Percentiles rank a stretch among this genome's conserved stretches.
Evolutionary conservation across 2,888 invertebrate species (phyloP).

Genomic region (Cyclophora punctaria): DNA sequence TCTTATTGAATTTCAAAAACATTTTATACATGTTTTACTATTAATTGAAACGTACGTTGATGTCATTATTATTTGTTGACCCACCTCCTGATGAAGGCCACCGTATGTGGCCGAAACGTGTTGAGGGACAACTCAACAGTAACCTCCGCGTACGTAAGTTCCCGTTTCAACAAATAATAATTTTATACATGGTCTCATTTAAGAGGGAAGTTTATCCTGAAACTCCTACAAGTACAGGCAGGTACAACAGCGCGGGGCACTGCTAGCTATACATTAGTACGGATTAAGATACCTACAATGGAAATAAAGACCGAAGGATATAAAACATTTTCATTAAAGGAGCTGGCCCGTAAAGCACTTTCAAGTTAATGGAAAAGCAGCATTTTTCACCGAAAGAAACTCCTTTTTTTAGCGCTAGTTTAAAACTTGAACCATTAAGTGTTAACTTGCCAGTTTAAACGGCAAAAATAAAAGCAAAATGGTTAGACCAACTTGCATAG

Average conservation of each 20-base stretch:
- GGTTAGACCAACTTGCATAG: background rate
- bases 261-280: background rate
- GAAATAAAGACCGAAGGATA: conserved; percentile 1
- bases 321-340: conserved; percentile 5
- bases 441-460: conserved; percentile 1
- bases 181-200: too few relatives aligned
- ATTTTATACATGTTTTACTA: too few relatives aligned
- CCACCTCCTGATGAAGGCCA: too few relatives aligned
- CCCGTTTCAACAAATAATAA: too few relatives aligned
- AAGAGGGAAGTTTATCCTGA: too few relatives aligned
- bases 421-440: conserved; percentile 10
- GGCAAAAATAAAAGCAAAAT: background rate
- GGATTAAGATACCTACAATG: background rate
- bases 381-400: conserved; percentile 24
- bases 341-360: conserved; percentile 3
- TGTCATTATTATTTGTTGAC: too few relatives aligned
- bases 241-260: background rate
- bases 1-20: too few relatives aligned
- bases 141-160: too few relatives aligned
- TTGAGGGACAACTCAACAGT: too few relatives aligned
- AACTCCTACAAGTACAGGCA: too few relatives aligned
- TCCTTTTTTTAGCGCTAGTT: conserved; percentile 7
- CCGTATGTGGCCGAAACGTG: too few relatives aligned
- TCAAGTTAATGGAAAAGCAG: conserved; percentile 22
- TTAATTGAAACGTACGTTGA: too few relatives aligned